A percentile compares a stretch with the other conserved stretches of the same genome.
These are phyloP conservation scores for Crocallis elinguaria DNA, from an alignment of 2,888 invertebrate species.

Conservation along the genomic window DNA sequence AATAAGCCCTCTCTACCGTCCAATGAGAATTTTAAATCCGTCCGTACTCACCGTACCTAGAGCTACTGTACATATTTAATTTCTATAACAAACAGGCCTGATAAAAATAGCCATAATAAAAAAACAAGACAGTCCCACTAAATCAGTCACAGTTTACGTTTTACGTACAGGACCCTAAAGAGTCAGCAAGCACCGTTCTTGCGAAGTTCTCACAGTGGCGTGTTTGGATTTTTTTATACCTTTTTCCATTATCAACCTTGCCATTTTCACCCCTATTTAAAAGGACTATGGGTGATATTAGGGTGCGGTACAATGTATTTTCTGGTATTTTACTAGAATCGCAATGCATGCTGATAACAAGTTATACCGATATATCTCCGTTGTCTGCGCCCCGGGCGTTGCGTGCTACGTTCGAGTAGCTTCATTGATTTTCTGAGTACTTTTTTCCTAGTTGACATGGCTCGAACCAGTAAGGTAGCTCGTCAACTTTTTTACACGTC, in stretches of 20 bases:
- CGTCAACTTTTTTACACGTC: slow-evolving; percentile 1
- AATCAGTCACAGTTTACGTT: background rate
- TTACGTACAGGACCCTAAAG: slow-evolving; percentile 7
- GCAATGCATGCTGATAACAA: slow-evolving; percentile 10
- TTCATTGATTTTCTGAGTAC: slow-evolving; percentile 15
- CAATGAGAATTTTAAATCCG: too few relatives aligned
- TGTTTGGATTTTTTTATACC: slow-evolving; percentile 8
- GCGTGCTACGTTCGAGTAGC: slow-evolving; percentile 10
- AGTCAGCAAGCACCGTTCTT: background rate
- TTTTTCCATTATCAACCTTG: background rate
- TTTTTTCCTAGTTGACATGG: slow-evolving; percentile 7
- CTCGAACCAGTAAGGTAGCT: background rate
- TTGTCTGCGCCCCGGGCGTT: background rate
- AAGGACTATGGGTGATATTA: slow-evolving; percentile 5
- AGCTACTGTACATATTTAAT: too few relatives aligned
- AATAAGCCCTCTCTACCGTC: too few relatives aligned
- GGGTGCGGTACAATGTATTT: background rate
- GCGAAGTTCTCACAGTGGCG: slow-evolving; percentile 14
- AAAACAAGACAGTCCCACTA: too few relatives aligned
- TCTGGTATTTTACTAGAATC: slow-evolving; percentile 10
- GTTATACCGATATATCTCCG: slow-evolving; percentile 2
- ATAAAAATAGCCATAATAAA: too few relatives aligned
- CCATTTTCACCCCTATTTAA: background rate
- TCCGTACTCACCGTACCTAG: too few relatives aligned
- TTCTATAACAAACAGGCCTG: too few relatives aligned